Evolutionary conservation across 2,113 vertebrate genomes (phyloP).

Genomic region (Cheilinus undulatus): DNA sequence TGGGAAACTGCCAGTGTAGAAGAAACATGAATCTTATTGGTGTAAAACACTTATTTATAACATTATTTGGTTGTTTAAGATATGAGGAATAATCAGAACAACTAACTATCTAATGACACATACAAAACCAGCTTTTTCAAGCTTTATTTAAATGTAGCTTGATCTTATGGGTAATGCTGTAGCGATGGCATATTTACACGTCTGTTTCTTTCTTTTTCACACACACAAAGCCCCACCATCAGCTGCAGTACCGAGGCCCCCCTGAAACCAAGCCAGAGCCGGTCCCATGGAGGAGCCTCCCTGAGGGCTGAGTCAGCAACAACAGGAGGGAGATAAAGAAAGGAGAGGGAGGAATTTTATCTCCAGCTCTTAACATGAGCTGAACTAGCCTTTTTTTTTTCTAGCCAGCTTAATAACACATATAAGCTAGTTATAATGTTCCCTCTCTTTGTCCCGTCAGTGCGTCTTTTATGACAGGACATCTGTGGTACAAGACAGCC

Average conservation of each 20-base stretch:
- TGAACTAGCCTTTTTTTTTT: neutral
- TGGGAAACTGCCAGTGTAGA: too few relatives aligned
- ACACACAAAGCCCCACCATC: constrained; percentile 12
- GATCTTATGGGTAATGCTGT: too few relatives aligned
- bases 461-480: neutral
- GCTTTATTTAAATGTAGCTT: too few relatives aligned
- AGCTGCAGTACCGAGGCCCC: neutral
- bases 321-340: neutral
- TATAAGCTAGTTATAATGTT: neutral
- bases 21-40: too few relatives aligned
- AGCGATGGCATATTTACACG: too few relatives aligned
- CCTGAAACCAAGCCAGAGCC: constrained; percentile 18
- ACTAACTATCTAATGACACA: too few relatives aligned
- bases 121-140: too few relatives aligned
- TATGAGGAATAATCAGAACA: too few relatives aligned
- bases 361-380: constrained; percentile 3
- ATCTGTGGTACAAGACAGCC: constrained; percentile 1
- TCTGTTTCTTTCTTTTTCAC: neutral
- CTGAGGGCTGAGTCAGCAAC: constrained; percentile 41
- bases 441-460: neutral
- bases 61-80: too few relatives aligned
- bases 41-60: too few relatives aligned
- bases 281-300: constrained; percentile 16
- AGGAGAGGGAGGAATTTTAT: constrained; percentile 3
- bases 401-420: neutral